A percentile compares a stretch with the other conserved stretches of the same genome.
These are phyloP conservation scores for Odontesthes bonariensis DNA, from an alignment of 2,113 vertebrate species.

Conservation along the genomic window DNA sequence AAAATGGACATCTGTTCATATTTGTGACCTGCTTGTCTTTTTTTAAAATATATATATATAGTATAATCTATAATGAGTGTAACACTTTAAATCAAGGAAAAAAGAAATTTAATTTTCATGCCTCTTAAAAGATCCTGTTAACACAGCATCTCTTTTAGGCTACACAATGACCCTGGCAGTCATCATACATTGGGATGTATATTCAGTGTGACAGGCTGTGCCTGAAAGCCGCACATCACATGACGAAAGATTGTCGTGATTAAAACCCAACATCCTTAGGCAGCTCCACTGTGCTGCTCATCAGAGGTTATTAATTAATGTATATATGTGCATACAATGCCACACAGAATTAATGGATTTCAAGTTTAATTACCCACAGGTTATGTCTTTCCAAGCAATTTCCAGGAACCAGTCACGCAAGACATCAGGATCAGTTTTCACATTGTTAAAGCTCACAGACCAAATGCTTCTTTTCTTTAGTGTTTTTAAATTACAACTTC, in stretches of 20 bases:
- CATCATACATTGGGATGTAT: conserved; percentile 25
- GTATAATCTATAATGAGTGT: too few species aligned
- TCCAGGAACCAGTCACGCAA: conserved; percentile 51
- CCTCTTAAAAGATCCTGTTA: too few species aligned
- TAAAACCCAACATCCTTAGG: conserved; percentile 67
- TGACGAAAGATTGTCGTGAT: conserved; percentile 58
- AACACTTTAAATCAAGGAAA: too few species aligned
- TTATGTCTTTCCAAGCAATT: conserved; percentile 52
- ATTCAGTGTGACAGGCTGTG: conserved; percentile 56
- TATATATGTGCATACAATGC: conserved; percentile 64
- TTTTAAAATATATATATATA: too few species aligned
- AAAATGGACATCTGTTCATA: too few species aligned
- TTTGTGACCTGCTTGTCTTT: too few species aligned
- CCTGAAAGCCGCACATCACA: conserved; percentile 39
- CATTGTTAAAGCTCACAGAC: conserved; percentile 1
- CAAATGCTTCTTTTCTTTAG: background rate
- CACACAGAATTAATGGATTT: conserved; percentile 68
- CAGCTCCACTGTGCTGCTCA: conserved; percentile 41
- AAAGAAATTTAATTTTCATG: too few species aligned
- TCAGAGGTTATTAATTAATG: conserved; percentile 64
- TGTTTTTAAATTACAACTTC: conserved; percentile 17
- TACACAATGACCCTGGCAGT: too few species aligned
- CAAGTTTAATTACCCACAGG: conserved; percentile 71
- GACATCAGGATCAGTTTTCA: conserved; percentile 18
- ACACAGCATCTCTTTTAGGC: too few species aligned